Base-by-base conservation (phyloP, 2,797 vertebrate species). In the Percopsis omiscomaycus region DNA sequence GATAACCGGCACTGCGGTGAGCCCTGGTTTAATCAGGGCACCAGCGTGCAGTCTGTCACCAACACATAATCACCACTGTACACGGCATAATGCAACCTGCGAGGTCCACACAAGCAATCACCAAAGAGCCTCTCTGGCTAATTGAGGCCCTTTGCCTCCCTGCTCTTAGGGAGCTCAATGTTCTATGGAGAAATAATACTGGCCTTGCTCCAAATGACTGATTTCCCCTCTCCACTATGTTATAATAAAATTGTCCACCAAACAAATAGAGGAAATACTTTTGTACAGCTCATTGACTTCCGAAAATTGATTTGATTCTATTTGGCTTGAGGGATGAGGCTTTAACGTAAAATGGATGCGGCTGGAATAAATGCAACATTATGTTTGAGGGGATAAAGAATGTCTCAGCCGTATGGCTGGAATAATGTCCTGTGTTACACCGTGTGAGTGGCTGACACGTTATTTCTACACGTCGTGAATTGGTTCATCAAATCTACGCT, bases 301-400 rank as follows among this genome's bases (percentile, higher is more conserved):
- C 28, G 69, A 74, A 82, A 84, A 82, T 84, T 71, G 73, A 88
- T 89, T 84, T 70, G 68, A 83, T 83, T 82, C 79, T 69, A 32
- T 88, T 84, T 86, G 79, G 83, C 76, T 84, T 72, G 62, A 79
- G 83, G 80, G 71, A 66, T 56, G 15, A 27, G 60, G 56, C 53
- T 69, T 74, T 61, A 68, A 57, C 60, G 58, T 75, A 75, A 71
- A 80, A 74, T 59, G 68, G 51, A 75, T 72, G 68, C 49, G 63
- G 61, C 54, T 69, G 58, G 71, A 70, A 69, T 73, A 56, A 73
- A 69, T 68, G 69, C 54, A 60, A 59, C 13, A 3, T 74, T 66
- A 68, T 60, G 54, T 78, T 74, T 59, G 54, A 75, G 55, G 27
- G 49, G 61, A 75, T 66, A 59, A 63, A 69, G 16, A 68, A 64